These are phyloP conservation scores for Sarcoramphus papa DNA, from an alignment of 2,797 vertebrate species.

Conservation along the genomic window DNA sequence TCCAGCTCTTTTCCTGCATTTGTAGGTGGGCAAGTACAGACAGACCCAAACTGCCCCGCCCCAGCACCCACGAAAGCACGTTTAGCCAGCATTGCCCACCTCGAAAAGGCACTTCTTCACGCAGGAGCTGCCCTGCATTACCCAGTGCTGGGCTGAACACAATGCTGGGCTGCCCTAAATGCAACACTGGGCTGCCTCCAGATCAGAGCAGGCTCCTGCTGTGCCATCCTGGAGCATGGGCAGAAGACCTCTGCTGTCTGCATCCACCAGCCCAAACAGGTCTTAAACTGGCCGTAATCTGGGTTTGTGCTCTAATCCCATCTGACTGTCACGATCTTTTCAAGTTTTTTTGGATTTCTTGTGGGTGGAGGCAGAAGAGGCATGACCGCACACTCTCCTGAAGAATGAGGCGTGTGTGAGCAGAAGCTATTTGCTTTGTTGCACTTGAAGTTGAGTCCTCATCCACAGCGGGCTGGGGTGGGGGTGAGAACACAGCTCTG, in stretches of 20 bases:
- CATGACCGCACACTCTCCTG: accelerated
- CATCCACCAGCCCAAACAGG: neutral
- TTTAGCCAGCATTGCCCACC: neutral
- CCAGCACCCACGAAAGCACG: accelerated
- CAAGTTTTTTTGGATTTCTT: neutral
- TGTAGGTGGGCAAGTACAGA: neutral
- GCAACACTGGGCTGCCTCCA: neutral
- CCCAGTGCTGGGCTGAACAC: neutral
- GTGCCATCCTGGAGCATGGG: neutral
- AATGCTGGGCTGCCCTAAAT: neutral
- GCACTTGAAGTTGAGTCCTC: neutral
- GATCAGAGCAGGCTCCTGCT: neutral
- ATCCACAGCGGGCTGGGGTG: neutral
- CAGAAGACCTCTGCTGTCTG: neutral
- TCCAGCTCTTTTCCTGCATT: neutral
- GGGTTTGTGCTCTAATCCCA: neutral
- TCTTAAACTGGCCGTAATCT: neutral
- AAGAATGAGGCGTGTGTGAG: neutral
- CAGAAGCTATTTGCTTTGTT: neutral
- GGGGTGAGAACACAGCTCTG: neutral
- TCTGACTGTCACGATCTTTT: neutral
- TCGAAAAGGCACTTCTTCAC: neutral
- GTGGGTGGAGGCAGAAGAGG: neutral
- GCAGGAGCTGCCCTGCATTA: neutral
- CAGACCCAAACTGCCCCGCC: neutral